Evolutionary conservation across 2,888 invertebrate genomes (phyloP), one percentile per base, ranked within the genome.

Genomic region (Xestobium rufovillosum): DNA sequence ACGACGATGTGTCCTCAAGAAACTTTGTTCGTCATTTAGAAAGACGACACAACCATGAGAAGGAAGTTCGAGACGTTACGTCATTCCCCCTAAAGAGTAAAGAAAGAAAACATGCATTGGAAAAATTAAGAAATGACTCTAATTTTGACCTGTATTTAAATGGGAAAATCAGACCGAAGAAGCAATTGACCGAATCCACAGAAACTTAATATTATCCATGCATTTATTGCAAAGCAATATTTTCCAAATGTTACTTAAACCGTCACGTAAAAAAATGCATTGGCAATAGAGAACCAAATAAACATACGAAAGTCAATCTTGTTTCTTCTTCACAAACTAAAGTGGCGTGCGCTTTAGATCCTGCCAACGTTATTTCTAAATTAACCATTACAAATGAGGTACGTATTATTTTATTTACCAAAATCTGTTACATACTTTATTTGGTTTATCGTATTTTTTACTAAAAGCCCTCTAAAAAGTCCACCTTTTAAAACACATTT

Each of bases 61-160:
- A 17, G 9, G 41, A 38, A 34, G 37, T 42, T 9, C 6, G 29
- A 19, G 9, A 37, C 11, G 40, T 47, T 26, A 13, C 43, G 8
- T 23, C 26, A 27, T 26, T 38, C 12, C 43, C 39, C 10, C 34
- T 26, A 19, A 36, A 39, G 11, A 40, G 42, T 4, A 44, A 40
- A 35, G 35, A 39, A 26, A 40, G 39, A 31, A 14, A 27, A 23
- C 28, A 19, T 9, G 37, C 44, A 12, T 13, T 47, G 14, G 14
- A 10, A 11, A 14, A 28, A 23, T 26, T 47, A 11, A 36, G 42
- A 36, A 42, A 42, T 29, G 34, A 30, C 11, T 32, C 41, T n/a
- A 42, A 47, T 41, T 47, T 47, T 43, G 36, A 47, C n/a, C 33
- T 44, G 6, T 39, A 33, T 31, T 29, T 47, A 33, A 36, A 25